These are phyloP conservation scores for Amphipyra berbera DNA, from an alignment of 2,888 invertebrate species.

Conservation along the genomic window DNA sequence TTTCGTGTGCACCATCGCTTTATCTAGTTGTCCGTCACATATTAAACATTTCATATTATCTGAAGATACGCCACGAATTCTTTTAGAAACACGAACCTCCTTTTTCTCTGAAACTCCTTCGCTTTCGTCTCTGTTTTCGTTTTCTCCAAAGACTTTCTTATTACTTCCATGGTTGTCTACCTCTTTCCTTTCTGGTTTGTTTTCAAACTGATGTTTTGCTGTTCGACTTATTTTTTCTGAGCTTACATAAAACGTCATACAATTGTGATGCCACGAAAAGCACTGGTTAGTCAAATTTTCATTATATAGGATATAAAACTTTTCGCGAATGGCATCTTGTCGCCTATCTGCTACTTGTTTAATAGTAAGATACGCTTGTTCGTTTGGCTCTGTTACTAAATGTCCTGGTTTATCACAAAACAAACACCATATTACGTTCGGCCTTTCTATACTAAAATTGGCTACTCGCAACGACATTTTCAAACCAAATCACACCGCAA, in stretches of 20 bases:
- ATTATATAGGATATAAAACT: slow-evolving; percentile 34
- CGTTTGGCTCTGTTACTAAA: slow-evolving; percentile 22
- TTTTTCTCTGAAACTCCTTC: slow-evolving; percentile 1
- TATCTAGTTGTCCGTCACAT: slow-evolving; percentile 18
- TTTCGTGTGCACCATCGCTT: not conserved
- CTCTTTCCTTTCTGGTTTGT: slow-evolving; percentile 1
- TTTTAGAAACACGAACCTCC: not conserved
- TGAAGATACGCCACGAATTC: not conserved
- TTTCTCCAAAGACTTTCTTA: too few species aligned
- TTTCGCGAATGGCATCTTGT: slow-evolving; percentile 29
- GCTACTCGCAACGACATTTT: slow-evolving; percentile 3
- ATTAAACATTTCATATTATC: slow-evolving; percentile 22
- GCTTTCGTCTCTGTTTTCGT: slow-evolving; percentile 5
- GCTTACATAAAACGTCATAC: slow-evolving; percentile 18
- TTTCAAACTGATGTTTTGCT: not conserved
- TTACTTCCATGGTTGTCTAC: too few species aligned
- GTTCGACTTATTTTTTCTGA: not conserved
- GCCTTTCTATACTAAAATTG: slow-evolving; percentile 1
- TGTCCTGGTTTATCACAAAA: slow-evolving; percentile 38
- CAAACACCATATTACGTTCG: slow-evolving; percentile 19
- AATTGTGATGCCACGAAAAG: slow-evolving; percentile 44
- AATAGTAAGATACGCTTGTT: slow-evolving; percentile 17
- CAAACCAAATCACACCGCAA: not conserved
- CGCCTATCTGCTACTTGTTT: slow-evolving; percentile 26
- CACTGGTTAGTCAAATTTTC: slow-evolving; percentile 23